A percentile compares a stretch with the other conserved stretches of the same genome.
phyloP scores from a whole-genome alignment of 2,888 invertebrate species.

The Tethea ocularis region DNA sequence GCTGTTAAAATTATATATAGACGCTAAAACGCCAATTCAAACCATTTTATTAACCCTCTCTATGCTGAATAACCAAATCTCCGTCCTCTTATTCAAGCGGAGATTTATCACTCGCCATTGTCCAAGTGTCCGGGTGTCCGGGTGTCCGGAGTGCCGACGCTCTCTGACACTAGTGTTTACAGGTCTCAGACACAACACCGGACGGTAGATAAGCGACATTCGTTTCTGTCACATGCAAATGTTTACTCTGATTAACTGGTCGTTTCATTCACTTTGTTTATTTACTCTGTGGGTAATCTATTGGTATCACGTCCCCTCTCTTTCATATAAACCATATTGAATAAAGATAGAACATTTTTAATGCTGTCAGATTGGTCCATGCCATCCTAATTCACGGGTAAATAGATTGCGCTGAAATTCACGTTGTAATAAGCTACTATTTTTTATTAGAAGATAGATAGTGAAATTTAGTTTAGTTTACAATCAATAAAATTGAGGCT shows the following conservation, averaged over 20 bases:
- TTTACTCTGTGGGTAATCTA: background rate
- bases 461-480: too few relatives aligned
- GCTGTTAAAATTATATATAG: too few relatives aligned
- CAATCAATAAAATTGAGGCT: too few relatives aligned
- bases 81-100: background rate
- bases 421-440: too few relatives aligned
- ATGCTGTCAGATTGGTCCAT: too few relatives aligned
- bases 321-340: too few relatives aligned
- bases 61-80: slow-evolving; percentile 2
- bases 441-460: too few relatives aligned
- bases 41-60: background rate
- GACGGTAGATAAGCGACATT: background rate
- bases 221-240: background rate
- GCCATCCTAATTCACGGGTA: too few relatives aligned
- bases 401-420: too few relatives aligned
- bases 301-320: too few relatives aligned
- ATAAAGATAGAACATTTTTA: too few relatives aligned
- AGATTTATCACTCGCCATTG: slow-evolving; percentile 1
- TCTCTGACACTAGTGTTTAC: background rate
- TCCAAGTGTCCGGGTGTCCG: background rate
- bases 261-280: background rate
- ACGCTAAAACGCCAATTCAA: too few relatives aligned
- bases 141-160: background rate
- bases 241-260: background rate
- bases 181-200: background rate